These are phyloP conservation scores for Drosophila antonietae DNA, from an alignment of 2,888 invertebrate species.

Conservation along the genomic window DNA sequence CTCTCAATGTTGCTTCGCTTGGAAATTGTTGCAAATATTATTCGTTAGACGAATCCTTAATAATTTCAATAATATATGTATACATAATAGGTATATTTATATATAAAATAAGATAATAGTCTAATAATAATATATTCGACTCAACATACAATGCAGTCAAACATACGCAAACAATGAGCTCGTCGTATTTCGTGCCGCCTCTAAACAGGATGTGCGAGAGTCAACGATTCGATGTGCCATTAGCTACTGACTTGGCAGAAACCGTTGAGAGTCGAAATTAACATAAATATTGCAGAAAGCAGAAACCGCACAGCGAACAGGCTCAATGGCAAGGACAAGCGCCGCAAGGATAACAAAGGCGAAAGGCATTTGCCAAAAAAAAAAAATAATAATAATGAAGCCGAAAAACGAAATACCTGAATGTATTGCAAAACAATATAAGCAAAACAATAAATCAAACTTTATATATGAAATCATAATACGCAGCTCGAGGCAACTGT, in stretches of 20 bases:
- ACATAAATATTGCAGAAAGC: conserved; percentile 48
- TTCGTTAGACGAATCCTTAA: neutral
- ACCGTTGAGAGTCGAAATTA: conserved; percentile 43
- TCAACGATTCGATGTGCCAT: conserved; percentile 9
- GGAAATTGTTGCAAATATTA: neutral
- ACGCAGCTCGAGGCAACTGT: conserved; percentile 36
- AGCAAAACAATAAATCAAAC: conserved; percentile 78
- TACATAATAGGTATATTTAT: neutral
- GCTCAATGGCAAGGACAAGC: conserved; percentile 39
- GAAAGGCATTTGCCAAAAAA: conserved; percentile 46
- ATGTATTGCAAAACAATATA: conserved; percentile 75
- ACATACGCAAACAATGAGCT: neutral
- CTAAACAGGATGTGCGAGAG: conserved; percentile 9
- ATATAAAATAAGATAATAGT: neutral
- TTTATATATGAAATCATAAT: conserved; percentile 80
- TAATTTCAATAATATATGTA: neutral
- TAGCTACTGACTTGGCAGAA: conserved; percentile 32
- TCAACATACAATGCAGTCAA: neutral
- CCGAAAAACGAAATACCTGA: conserved; percentile 22
- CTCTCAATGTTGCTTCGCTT: no score
- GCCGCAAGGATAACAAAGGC: conserved; percentile 39
- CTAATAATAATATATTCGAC: neutral
- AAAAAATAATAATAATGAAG: neutral
- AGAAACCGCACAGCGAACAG: conserved; percentile 41
- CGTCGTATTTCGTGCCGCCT: conserved; percentile 10